Percentiles rank a stretch among this genome's conserved stretches.
These are phyloP conservation scores for Heterohyrax brucei DNA, from an alignment of 2,797 vertebrate species.

Conservation along the genomic window DNA sequence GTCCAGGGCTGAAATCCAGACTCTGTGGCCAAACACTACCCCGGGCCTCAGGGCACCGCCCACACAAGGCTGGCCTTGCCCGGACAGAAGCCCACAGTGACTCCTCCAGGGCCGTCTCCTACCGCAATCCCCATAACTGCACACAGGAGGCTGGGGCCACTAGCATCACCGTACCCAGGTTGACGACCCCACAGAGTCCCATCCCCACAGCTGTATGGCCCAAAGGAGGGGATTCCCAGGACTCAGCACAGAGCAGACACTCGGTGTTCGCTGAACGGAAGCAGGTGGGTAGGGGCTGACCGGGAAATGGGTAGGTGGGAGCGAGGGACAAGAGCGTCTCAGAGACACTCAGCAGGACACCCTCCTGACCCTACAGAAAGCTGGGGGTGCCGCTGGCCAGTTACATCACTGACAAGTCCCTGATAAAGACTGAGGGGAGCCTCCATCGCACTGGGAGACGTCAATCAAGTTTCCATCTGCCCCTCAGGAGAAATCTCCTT, in stretches of 20 bases:
- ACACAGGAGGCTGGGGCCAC: neutral
- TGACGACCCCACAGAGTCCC: neutral
- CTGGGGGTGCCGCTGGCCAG: neutral
- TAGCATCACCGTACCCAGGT: neutral
- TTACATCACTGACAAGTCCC: neutral
- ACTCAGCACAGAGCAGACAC: neutral
- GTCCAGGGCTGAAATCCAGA: neutral
- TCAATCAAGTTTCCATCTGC: neutral
- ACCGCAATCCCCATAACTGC: neutral
- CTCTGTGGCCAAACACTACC: neutral
- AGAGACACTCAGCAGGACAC: neutral
- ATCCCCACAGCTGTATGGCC: neutral
- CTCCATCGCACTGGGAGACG: neutral
- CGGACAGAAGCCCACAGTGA: neutral
- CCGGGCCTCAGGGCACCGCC: rapidly evolving
- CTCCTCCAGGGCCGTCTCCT: neutral
- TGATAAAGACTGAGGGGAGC: neutral
- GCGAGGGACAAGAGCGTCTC: too few species aligned
- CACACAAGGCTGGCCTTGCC: neutral
- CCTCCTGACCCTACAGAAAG: neutral
- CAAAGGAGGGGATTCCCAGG: neutral
- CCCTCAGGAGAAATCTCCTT: neutral
- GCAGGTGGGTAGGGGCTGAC: neutral
- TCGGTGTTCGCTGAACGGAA: neutral
- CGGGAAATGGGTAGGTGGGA: rapidly evolving